Conservation (phyloP, 2,797 vertebrate species). For the Micrastur ruficollis region DNA sequence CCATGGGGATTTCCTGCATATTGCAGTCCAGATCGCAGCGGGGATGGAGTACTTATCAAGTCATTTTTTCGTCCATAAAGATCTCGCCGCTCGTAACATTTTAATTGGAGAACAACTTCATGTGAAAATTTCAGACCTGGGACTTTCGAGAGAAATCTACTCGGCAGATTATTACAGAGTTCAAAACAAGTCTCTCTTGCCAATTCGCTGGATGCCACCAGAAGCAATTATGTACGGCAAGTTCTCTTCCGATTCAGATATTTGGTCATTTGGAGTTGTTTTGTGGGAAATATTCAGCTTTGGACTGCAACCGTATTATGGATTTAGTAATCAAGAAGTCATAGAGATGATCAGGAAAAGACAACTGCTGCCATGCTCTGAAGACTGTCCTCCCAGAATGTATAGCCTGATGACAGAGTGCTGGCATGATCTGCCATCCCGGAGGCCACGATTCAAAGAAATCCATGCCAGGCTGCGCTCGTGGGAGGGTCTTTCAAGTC, state of each 20-base stretch:
- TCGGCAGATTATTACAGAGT: conserved; percentile 92
- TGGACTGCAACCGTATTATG: conserved; percentile 95
- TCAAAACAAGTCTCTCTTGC: conserved; percentile 90
- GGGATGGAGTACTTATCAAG: conserved; percentile 96
- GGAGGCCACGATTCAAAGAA: conserved; percentile 94
- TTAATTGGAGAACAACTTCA: conserved; percentile 95
- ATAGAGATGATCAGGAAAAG: conserved; percentile 97
- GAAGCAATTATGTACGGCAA: conserved; percentile 95
- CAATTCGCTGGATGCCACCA: conserved; percentile 97
- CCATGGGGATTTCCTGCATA: conserved; percentile 93
- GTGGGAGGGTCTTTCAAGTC: conserved; percentile 95
- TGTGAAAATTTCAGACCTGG: conserved; percentile 94
- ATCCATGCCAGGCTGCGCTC: conserved; percentile 88
- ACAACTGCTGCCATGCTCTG: conserved; percentile 93
- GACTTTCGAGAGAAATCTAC: conserved; percentile 94
- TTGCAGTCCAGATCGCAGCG: conserved; percentile 89
- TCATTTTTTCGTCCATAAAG: conserved; percentile 94
- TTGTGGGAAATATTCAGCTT: conserved; percentile 99
- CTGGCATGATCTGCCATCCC: conserved; percentile 93
- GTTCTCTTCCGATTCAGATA: conserved; percentile 93
- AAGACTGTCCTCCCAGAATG: conserved; percentile 95
- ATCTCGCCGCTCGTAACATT: conserved; percentile 93
- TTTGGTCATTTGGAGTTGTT: conserved; percentile 97
- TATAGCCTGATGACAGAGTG: conserved; percentile 96
- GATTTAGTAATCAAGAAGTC: conserved; percentile 98